Evolutionary conservation across 2,888 invertebrate genomes (phyloP), one percentile per base, ranked within the genome.

Genomic region (Boloria euphrosyne): DNA sequence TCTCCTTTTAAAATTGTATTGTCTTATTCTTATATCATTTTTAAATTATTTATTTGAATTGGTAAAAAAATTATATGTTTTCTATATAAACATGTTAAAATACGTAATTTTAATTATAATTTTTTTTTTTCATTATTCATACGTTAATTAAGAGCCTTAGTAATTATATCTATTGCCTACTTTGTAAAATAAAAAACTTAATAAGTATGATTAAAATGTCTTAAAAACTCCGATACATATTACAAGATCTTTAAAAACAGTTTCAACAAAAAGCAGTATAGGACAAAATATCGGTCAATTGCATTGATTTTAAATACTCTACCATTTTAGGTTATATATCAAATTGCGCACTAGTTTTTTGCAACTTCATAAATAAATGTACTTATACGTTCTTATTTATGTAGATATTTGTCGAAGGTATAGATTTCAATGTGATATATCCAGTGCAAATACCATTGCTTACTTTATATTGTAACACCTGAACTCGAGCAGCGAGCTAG

Each of bases 281-380:
- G 49, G 27, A 49, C 13, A 16, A 16, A 27, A 59, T 13, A 17
- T 59, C 49, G 59, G 59, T 22, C 46, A 62, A 59, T 62, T 55
- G 49, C 55, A 55, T 47, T 66, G 63, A 57, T 58, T 60, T 57
- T 53, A 54, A n/a, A 1, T 43, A 18, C 49, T 31, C 16, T 51
- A 53, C 69, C 66, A 60, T 66, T 69, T 69, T 57, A 51, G 57
- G 69, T 61, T 16, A 57, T 55, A 65, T 65, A 61, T 57, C 69
- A 63, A 52, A 63, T 53, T 27, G 59, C 46, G 22, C 6, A 38
- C 60, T 43, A 57, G 63, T 66, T 67, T 65, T 54, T 67, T 61
- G 44, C 47, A 16, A 59, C 46, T 53, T 53, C 49, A 64, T 58
- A 66, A 52, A 64, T 50, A 54, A 55, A 60, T 59, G 44, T 49